Conservation (phyloP, 2,888 invertebrate genomes). For the Campoletis raptor region DNA sequence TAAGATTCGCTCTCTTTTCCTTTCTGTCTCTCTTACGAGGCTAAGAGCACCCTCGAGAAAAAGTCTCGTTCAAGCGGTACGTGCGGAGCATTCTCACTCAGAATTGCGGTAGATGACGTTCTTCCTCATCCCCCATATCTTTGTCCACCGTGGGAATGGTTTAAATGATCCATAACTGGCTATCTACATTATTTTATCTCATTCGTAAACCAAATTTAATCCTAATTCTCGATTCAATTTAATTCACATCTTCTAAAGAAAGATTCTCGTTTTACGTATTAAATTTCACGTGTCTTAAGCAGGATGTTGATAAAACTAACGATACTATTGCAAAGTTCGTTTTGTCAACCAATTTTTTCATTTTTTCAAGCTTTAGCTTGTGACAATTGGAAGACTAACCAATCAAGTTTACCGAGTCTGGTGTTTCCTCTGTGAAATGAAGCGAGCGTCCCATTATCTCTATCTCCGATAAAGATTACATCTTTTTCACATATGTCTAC, state of each 20-base stretch:
- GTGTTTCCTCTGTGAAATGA: constrained; percentile 61
- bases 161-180: not conserved
- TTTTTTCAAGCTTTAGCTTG: not conserved
- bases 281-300: not conserved
- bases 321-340: not conserved
- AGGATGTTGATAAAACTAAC: not conserved
- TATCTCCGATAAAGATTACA: constrained; percentile 1
- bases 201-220: not conserved
- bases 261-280: not conserved
- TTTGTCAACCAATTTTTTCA: not conserved
- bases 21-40: constrained; percentile 23
- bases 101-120: not conserved
- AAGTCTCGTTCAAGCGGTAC: constrained; percentile 68
- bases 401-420: constrained; percentile 53
- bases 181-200: not conserved
- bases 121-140: not conserved
- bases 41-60: constrained; percentile 56
- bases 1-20: constrained; percentile 8
- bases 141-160: not conserved
- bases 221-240: not conserved
- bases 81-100: constrained; percentile 64
- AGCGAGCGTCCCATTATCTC: constrained; percentile 57
- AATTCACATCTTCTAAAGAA: not conserved
- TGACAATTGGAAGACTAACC: constrained; percentile 14
- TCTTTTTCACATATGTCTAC: constrained; percentile 2